A percentile compares a stretch with the other conserved stretches of the same genome.
These are phyloP conservation scores for Drosophila tani DNA, from an alignment of 1,140 invertebrate genomes.

Conservation along the genomic window DNA sequence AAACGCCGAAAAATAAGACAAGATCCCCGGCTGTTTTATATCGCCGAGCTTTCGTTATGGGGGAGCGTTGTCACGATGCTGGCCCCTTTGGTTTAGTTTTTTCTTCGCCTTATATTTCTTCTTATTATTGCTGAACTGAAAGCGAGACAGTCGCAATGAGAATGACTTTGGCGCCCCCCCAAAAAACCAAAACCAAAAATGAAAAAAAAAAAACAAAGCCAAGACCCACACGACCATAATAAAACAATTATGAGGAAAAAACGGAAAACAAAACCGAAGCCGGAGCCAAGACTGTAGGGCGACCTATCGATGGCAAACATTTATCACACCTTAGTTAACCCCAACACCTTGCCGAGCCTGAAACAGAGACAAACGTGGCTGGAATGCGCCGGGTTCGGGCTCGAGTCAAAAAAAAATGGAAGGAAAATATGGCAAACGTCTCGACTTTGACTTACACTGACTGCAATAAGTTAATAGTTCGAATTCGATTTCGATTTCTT, in stretches of 20 bases:
- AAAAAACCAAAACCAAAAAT: not conserved
- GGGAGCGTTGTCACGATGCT: slow-evolving; percentile 68
- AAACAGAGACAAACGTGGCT: slow-evolving; percentile 59
- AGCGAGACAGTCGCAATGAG: slow-evolving; percentile 37
- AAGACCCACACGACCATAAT: slow-evolving; percentile 67
- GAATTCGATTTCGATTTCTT: slow-evolving; percentile 61
- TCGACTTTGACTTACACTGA: slow-evolving; percentile 69
- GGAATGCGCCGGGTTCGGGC: slow-evolving; percentile 60
- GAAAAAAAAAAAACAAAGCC: slow-evolving; percentile 7
- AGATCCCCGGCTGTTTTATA: slow-evolving; percentile 41
- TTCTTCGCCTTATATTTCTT: slow-evolving; percentile 16
- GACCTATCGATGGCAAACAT: slow-evolving; percentile 79
- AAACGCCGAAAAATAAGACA: slow-evolving; percentile 25
- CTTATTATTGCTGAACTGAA: slow-evolving; percentile 17
- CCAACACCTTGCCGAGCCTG: slow-evolving; percentile 71
- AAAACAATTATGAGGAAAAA: slow-evolving; percentile 77
- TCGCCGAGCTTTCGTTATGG: slow-evolving; percentile 47
- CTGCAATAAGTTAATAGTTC: slow-evolving; percentile 84
- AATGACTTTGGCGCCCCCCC: slow-evolving; percentile 48
- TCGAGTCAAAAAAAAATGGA: slow-evolving; percentile 27
- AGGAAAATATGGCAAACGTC: slow-evolving; percentile 60
- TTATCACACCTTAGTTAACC: slow-evolving; percentile 84
- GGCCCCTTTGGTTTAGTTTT: slow-evolving; percentile 23
- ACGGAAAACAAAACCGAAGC: slow-evolving; percentile 31
- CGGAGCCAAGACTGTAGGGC: slow-evolving; percentile 48